These are phyloP conservation scores for Ips nitidus DNA, from an alignment of 1,140 invertebrate species.

Conservation along the genomic window DNA sequence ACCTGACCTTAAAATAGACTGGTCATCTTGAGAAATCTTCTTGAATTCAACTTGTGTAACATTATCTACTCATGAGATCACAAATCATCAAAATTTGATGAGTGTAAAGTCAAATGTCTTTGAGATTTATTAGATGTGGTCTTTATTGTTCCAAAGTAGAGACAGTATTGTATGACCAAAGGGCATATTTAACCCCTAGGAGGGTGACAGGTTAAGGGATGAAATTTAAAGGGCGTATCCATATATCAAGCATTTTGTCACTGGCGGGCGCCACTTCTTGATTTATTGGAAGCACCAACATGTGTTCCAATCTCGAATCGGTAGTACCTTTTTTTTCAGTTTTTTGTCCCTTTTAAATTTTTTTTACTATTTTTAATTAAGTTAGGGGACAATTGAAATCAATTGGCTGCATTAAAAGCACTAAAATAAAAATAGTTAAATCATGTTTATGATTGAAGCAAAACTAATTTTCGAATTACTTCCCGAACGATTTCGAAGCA, in stretches of 20 bases:
- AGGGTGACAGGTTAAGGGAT: slow-evolving; percentile 21
- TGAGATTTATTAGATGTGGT: neutral
- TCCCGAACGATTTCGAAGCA: no score
- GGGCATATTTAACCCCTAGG: neutral
- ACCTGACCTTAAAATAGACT: slow-evolving; percentile 29
- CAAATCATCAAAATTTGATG: neutral
- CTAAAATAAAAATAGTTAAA: neutral
- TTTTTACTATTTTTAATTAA: no score
- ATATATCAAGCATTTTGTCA: slow-evolving; percentile 28
- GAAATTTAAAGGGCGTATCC: slow-evolving; percentile 24
- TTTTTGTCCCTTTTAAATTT: no score
- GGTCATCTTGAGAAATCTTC: slow-evolving; percentile 16
- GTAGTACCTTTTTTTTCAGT: slow-evolving; percentile 11
- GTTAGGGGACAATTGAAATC: no score
- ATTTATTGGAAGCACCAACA: slow-evolving; percentile 27
- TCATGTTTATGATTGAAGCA: neutral
- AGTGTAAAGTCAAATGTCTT: neutral
- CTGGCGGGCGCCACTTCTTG: slow-evolving; percentile 25
- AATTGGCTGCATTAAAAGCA: neutral
- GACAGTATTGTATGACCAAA: slow-evolving; percentile 20
- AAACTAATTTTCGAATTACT: no score
- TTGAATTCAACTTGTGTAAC: slow-evolving; percentile 17
- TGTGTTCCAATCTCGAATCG: slow-evolving; percentile 13
- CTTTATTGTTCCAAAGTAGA: neutral
- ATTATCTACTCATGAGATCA: slow-evolving; percentile 2